Conservation (phyloP, 2,797 vertebrate species). For the Urosaurus nigricauda region DNA sequence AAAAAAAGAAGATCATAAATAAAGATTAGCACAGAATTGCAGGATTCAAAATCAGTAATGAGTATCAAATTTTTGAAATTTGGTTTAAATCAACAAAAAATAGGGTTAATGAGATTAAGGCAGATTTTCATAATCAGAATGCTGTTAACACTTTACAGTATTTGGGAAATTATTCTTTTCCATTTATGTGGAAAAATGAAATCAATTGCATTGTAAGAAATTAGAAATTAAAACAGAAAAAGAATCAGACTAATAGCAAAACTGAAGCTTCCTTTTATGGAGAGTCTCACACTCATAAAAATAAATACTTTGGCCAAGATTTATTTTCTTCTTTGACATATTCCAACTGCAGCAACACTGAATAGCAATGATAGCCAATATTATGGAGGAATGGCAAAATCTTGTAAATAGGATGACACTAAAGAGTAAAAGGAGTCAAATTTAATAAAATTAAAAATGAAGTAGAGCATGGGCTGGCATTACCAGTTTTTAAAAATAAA, state of each 20-base stretch:
- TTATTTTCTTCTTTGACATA: not conserved
- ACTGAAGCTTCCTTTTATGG: not conserved
- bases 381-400: not conserved
- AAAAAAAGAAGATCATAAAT: not conserved
- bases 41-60: not conserved
- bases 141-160: not conserved
- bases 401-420: not conserved
- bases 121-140: not conserved
- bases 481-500: not conserved
- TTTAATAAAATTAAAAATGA: not conserved
- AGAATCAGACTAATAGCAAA: not conserved
- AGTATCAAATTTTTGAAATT: too few relatives aligned
- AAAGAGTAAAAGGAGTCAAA: too few relatives aligned
- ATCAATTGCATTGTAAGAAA: not conserved
- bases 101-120: not conserved
- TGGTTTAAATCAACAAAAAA: not conserved
- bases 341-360: not conserved
- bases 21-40: not conserved
- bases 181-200: not conserved
- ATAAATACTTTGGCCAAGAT: not conserved
- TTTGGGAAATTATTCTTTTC: not conserved
- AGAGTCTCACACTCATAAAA: not conserved
- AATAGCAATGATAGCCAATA: not conserved
- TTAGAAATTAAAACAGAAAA: not conserved
- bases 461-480: not conserved